Base-by-base conservation (phyloP, 1,140 invertebrate species). In the Cataglyphis hispanica region DNA sequence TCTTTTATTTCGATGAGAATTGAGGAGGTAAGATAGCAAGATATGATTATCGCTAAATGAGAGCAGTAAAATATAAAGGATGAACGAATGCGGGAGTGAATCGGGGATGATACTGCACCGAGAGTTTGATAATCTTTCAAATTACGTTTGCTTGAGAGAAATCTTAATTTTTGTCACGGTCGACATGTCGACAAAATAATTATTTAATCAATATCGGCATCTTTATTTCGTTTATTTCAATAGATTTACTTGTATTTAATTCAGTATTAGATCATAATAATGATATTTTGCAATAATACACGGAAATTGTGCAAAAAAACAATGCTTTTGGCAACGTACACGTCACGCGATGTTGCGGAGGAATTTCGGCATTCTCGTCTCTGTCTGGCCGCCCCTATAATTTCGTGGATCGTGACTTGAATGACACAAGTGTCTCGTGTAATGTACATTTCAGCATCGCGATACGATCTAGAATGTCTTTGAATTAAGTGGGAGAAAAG, bases 61-160 rank as follows among this genome's bases (percentile, higher is more conserved):
- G n/a, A 86, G 46, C 72, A 84, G 25, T 58, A 72, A 43, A 60
- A 84, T 34, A 86, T 83, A 89, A 90, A 66, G 74, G 87, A 61
- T 85, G 70, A 72, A 90, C 25, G 25, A 78, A 60, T 69, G 8
- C 11, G 22, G 16, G 4, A 11, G 22, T 53, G 10, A 67, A 66
- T 16, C 46, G 37, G 85, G 75, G 77, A 86, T 87, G 19, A 31
- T 87, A 76, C 66, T 81, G 84, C 88, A 70, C 86, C 40, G 56
- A 58, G 11, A 87, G 86, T 89, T 92, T 91, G 19, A 50, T 70
- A 88, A 75, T 77, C 80, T 63, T 81, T 37, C 87, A 7, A 2
- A 64, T 93, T 92, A 92, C 77, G 75, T 87, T 75, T 92, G 87
- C 64, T 80, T 83, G 81, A 92, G 85, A 89, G 63, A 89, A 84